These are phyloP conservation scores for Bhutanitis thaidina DNA, from an alignment of 2,888 invertebrate species.

Conservation along the genomic window DNA sequence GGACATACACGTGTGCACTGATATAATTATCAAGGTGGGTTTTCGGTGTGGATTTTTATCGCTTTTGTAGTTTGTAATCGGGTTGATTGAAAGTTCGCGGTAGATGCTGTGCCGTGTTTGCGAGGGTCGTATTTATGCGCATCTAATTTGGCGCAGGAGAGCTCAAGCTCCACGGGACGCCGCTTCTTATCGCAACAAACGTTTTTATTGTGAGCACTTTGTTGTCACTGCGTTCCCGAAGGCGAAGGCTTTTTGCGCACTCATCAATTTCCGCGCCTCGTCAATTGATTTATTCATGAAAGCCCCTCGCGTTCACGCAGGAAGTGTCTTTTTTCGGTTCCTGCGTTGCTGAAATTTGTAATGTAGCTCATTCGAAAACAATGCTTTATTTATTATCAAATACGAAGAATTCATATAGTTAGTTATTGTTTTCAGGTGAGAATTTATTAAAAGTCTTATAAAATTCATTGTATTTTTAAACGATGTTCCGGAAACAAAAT, in stretches of 20 bases:
- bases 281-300: constrained; percentile 78
- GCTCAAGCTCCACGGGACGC: constrained; percentile 50
- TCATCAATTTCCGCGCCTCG: constrained; percentile 78
- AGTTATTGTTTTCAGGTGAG: constrained; percentile 23
- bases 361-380: constrained; percentile 74
- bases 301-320: constrained; percentile 67
- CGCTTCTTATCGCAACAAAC: constrained; percentile 54
- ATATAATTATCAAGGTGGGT: constrained; percentile 1
- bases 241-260: constrained; percentile 66
- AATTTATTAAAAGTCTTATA: constrained; percentile 20
- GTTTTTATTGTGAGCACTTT: constrained; percentile 74
- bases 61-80: constrained; percentile 22
- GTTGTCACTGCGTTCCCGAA: constrained; percentile 69
- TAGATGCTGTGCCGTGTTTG: constrained; percentile 27
- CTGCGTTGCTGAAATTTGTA: constrained; percentile 69
- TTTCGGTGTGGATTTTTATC: constrained; percentile 1
- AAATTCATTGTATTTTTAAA: constrained; percentile 1
- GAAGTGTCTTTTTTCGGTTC: constrained; percentile 71
- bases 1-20: not conserved
- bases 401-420: constrained; percentile 31
- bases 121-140: constrained; percentile 64
- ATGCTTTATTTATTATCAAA: constrained; percentile 68
- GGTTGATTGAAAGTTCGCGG: constrained; percentile 24
- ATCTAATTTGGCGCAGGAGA: constrained; percentile 63
- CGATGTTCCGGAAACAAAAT: not conserved